phyloP scores from a whole-genome alignment of 1,140 invertebrate species.

The Hyles vespertilio region DNA sequence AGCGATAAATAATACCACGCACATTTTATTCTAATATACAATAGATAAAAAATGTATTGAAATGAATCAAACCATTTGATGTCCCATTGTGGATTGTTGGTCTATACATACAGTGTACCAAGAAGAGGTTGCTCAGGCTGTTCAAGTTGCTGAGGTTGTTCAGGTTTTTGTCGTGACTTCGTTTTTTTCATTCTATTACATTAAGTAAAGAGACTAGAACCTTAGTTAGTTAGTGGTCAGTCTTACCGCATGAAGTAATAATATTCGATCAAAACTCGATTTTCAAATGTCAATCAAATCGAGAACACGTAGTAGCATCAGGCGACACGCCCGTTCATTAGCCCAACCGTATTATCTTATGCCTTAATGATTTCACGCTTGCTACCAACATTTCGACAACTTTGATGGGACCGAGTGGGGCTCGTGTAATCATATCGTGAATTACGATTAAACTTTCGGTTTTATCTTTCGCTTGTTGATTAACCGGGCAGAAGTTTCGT shows the following conservation, averaged over 20 bases:
- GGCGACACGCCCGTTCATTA: slow-evolving; percentile 44
- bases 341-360: slow-evolving; percentile 54
- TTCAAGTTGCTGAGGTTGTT: too few species aligned
- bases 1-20: too few species aligned
- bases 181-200: too few species aligned
- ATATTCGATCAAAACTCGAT: not conserved
- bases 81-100: too few species aligned
- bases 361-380: slow-evolving; percentile 64
- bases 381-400: slow-evolving; percentile 52
- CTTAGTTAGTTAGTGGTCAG: too few species aligned
- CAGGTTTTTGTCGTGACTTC: too few species aligned
- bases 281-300: not conserved
- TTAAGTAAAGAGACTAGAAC: too few species aligned
- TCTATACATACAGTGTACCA: too few species aligned
- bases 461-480: slow-evolving; percentile 59
- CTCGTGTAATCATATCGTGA: slow-evolving; percentile 54
- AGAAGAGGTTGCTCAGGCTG: too few species aligned
- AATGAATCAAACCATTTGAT: too few species aligned
- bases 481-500: slow-evolving; percentile 52
- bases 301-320: not conserved
- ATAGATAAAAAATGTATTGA: too few species aligned
- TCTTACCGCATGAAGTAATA: not conserved
- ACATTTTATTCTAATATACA: too few species aligned
- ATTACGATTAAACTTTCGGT: slow-evolving; percentile 61
- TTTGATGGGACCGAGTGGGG: slow-evolving; percentile 40